Evolutionary conservation across 2,113 vertebrate genomes (phyloP).

Genomic region (Rhagologus leucostigma): DNA sequence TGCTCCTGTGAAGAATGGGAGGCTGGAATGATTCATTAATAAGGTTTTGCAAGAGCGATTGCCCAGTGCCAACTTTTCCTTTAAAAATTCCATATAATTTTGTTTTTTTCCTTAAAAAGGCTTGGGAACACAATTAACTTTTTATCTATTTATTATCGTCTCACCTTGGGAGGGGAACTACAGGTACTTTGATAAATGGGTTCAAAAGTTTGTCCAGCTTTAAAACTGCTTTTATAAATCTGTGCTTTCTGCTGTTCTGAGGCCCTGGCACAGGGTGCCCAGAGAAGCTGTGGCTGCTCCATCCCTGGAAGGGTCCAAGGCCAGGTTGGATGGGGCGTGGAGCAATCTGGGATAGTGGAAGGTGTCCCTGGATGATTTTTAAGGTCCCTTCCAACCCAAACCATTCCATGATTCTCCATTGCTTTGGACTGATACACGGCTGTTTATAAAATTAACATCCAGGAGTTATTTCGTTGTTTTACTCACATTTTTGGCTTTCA

Average conservation of each 20-base stretch:
- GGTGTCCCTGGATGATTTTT: neutral
- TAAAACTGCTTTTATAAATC: neutral
- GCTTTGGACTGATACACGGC: neutral
- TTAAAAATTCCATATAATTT: neutral
- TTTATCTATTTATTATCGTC: neutral
- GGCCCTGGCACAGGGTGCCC: neutral
- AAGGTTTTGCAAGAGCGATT: neutral
- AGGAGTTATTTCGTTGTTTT: neutral
- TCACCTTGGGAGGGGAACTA: neutral
- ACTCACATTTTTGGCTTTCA: neutral
- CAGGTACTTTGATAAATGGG: neutral
- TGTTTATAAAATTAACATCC: neutral
- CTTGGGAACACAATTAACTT: neutral
- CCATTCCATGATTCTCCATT: neutral
- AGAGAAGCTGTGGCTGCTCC: neutral
- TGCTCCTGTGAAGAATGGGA: neutral
- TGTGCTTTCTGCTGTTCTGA: neutral
- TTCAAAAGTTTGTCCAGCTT: neutral
- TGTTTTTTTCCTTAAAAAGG: neutral
- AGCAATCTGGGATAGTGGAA: accelerated
- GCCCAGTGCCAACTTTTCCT: neutral
- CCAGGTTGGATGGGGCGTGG: accelerated
- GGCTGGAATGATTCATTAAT: neutral
- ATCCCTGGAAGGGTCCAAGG: neutral
- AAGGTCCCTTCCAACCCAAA: neutral